Conservation (phyloP, 2,888 invertebrate genomes). For the Ptychoptera albimana region DNA sequence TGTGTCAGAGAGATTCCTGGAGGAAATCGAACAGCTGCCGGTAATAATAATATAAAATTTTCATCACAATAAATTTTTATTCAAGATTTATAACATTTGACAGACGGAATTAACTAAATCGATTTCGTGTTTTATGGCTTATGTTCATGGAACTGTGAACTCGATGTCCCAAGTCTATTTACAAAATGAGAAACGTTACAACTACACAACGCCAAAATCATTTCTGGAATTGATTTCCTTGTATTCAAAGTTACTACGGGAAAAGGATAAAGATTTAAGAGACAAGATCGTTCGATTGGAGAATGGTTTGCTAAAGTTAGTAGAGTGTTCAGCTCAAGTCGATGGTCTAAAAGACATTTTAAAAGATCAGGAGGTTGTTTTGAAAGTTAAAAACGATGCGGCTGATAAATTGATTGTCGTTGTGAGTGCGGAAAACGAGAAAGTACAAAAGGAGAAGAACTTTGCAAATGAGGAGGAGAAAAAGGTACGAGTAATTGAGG, state of each 20-base stretch:
- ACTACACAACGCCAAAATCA: slow-evolving; percentile 93
- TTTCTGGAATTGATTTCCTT: slow-evolving; percentile 84
- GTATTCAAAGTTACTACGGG: slow-evolving; percentile 52
- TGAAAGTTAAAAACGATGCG: slow-evolving; percentile 76
- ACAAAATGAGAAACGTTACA: slow-evolving; percentile 74
- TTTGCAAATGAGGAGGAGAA: slow-evolving; percentile 71
- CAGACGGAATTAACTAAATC: slow-evolving; percentile 40
- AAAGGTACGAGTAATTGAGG: slow-evolving; percentile 78
- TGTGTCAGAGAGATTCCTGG: slow-evolving; percentile 69
- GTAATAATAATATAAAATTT: slow-evolving; percentile 23
- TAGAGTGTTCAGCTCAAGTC: slow-evolving; percentile 71
- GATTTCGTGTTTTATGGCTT: slow-evolving; percentile 78
- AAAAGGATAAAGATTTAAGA: slow-evolving; percentile 50
- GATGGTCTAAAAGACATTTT: slow-evolving; percentile 62
- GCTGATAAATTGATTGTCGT: slow-evolving; percentile 78
- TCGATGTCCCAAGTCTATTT: slow-evolving; percentile 66
- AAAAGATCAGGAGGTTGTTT: slow-evolving; percentile 60
- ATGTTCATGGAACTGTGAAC: slow-evolving; percentile 77
- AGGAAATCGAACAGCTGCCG: slow-evolving; percentile 55
- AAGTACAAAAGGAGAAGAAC: slow-evolving; percentile 76
- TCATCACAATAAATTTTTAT: neutral
- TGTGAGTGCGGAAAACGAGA: slow-evolving; percentile 78
- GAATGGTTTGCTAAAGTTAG: slow-evolving; percentile 76
- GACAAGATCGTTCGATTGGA: slow-evolving; percentile 65
- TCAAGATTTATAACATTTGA: slow-evolving; percentile 10